These are phyloP conservation scores for Zapornia atra DNA, from an alignment of 2,113 vertebrate species.

Conservation along the genomic window DNA sequence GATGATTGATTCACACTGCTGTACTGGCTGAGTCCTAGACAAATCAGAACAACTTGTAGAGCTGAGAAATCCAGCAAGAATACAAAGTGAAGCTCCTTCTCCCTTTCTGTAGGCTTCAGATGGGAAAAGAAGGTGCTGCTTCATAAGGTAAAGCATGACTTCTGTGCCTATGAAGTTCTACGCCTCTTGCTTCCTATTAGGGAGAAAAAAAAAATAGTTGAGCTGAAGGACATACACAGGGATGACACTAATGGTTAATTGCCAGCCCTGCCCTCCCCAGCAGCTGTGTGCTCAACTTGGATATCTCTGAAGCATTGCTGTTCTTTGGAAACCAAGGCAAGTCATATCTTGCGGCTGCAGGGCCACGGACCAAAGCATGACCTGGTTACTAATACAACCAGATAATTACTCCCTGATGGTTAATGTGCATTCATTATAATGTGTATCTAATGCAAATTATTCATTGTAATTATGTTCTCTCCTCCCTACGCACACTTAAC, in stretches of 20 bases:
- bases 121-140: not conserved
- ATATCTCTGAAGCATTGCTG: not conserved
- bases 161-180: not conserved
- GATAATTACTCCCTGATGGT: conserved; percentile 22
- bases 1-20: not conserved
- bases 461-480: conserved; percentile 31
- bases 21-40: not conserved
- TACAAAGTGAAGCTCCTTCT: not conserved
- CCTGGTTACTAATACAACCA: conserved; percentile 13
- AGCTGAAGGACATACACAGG: not conserved
- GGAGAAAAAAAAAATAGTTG: not conserved
- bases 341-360: not conserved
- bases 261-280: not conserved
- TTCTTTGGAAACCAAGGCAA: not conserved
- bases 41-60: not conserved
- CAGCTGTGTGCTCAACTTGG: not conserved
- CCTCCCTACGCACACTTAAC: not conserved
- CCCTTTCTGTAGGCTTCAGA: not conserved
- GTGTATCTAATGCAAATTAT: conserved; percentile 17
- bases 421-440: conserved; percentile 9
- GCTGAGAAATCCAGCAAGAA: not conserved
- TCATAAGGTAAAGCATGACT: not conserved
- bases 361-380: not conserved
- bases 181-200: not conserved
- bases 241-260: not conserved